Percentiles rank a stretch among this genome's conserved stretches.
These are phyloP conservation scores for Ellobius talpinus DNA, from an alignment of 2,113 vertebrate species.

Conservation along the genomic window DNA sequence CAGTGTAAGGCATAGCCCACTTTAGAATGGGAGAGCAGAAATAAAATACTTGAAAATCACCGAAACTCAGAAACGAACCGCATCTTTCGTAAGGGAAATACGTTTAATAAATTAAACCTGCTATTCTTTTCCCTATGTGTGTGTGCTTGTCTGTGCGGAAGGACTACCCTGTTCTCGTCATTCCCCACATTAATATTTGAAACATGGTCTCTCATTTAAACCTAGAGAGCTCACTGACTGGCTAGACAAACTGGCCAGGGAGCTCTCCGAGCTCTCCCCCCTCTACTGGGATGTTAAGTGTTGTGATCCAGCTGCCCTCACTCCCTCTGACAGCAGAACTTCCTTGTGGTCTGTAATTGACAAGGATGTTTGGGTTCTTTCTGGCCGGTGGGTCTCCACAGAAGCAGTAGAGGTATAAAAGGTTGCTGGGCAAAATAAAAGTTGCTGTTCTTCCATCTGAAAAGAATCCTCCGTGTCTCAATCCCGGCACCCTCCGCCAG, in stretches of 20 bases:
- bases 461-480: too few species aligned
- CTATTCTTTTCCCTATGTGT: background rate
- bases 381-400: too few species aligned
- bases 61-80: background rate
- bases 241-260: background rate
- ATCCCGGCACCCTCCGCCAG: too few species aligned
- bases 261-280: too few species aligned
- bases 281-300: background rate
- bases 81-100: constrained; percentile 9
- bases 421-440: too few species aligned
- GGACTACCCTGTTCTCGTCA: background rate
- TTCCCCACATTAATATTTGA: background rate
- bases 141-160: background rate
- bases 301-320: too few species aligned
- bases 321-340: too few species aligned
- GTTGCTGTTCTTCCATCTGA: too few species aligned
- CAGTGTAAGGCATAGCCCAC: background rate
- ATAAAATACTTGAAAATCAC: background rate
- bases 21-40: background rate
- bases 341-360: too few species aligned
- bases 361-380: too few species aligned
- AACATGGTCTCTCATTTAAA: background rate
- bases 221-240: background rate
- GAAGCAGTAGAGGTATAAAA: too few species aligned
- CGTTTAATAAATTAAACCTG: background rate